Evolutionary conservation across 2,113 vertebrate genomes (phyloP).

Genomic region (Ptilonorhynchus violaceus): DNA sequence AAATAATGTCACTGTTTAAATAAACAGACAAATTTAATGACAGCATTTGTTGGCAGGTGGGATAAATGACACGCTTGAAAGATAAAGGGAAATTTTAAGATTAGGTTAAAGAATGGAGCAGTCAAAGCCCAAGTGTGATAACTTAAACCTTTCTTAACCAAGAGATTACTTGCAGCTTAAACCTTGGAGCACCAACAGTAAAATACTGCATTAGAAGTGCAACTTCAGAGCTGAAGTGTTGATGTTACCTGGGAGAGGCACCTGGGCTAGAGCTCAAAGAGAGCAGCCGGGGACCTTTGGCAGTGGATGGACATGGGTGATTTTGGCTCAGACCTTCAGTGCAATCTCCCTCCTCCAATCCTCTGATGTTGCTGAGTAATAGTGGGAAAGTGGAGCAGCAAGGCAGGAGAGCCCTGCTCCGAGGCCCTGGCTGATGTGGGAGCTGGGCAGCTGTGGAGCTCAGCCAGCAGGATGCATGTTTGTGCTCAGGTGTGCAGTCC

Average conservation of each 20-base stretch:
- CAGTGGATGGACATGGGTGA: not conserved
- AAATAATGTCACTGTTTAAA: not conserved
- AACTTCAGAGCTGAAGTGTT: not conserved
- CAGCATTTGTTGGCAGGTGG: not conserved
- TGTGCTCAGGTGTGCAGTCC: not conserved
- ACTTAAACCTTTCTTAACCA: not conserved
- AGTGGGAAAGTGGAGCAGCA: not conserved
- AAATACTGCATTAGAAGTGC: not conserved
- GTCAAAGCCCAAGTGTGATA: not conserved
- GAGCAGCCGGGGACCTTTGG: not conserved
- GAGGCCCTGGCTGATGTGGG: rapidly evolving
- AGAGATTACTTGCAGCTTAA: not conserved
- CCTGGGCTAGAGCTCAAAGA: not conserved
- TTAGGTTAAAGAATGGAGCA: not conserved
- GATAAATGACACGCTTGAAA: not conserved
- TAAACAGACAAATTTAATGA: not conserved
- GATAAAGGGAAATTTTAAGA: not conserved
- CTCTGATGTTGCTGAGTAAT: not conserved
- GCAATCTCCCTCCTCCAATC: not conserved
- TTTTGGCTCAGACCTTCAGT: not conserved
- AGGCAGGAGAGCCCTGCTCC: not conserved
- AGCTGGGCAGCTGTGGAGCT: not conserved
- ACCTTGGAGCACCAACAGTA: not conserved
- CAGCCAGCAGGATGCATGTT: not conserved
- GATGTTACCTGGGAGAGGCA: not conserved